phyloP scores from a whole-genome alignment of 2,888 invertebrate species.

The Conchocele bisecta region DNA sequence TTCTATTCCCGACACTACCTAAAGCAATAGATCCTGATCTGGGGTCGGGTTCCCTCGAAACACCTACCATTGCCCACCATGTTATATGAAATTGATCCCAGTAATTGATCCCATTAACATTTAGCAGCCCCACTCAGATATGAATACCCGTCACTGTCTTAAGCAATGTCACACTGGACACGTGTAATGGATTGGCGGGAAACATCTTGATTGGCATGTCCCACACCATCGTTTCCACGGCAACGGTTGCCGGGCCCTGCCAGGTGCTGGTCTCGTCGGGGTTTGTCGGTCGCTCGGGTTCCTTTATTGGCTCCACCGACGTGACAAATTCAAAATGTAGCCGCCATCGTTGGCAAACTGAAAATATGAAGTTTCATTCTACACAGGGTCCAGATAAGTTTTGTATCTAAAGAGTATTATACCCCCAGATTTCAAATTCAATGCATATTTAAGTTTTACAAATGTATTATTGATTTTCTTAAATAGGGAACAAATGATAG shows the following conservation, averaged over 20 bases:
- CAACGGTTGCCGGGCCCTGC: slow-evolving; percentile 92
- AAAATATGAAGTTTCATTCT: slow-evolving; percentile 79
- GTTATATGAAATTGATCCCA: too few species aligned
- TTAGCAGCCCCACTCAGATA: too few species aligned
- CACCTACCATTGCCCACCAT: too few species aligned
- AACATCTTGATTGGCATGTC: slow-evolving; percentile 97
- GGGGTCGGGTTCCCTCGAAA: too few species aligned
- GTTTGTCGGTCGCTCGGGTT: slow-evolving; percentile 83
- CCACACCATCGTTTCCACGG: slow-evolving; percentile 99
- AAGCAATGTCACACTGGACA: slow-evolving; percentile 75
- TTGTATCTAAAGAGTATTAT: not conserved
- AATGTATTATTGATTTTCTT: too few species aligned
- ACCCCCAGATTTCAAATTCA: too few species aligned
- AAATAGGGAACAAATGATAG: too few species aligned
- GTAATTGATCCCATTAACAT: too few species aligned
- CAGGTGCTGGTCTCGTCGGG: slow-evolving; percentile 86
- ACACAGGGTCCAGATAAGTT: too few species aligned
- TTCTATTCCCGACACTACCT: too few species aligned
- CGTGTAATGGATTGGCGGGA: slow-evolving; percentile 90
- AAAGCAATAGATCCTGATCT: too few species aligned
- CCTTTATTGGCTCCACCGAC: slow-evolving; percentile 69
- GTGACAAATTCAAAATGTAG: slow-evolving; percentile 97
- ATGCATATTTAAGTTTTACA: too few species aligned
- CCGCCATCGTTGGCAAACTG: slow-evolving; percentile 95
- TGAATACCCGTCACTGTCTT: slow-evolving; percentile 53